Conservation (phyloP, 2,888 invertebrate species). For the Synergus gifuensis region DNA sequence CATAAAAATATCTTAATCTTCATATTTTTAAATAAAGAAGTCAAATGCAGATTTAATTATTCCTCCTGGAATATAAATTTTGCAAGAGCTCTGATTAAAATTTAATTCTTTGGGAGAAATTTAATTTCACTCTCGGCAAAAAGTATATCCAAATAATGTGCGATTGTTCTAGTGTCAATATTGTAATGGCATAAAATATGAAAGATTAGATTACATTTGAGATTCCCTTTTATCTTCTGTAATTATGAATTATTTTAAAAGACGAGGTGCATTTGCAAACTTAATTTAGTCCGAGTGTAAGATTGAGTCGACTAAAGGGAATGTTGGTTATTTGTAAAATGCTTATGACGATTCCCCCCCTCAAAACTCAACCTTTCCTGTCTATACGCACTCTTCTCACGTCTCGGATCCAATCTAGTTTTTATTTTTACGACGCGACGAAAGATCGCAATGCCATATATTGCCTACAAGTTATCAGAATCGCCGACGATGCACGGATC, state of each 20-base stretch:
- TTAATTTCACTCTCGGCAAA: not conserved
- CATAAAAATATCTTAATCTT: not conserved
- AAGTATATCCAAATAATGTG: not conserved
- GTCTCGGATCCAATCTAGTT: constrained; percentile 51
- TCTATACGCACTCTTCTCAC: constrained; percentile 52
- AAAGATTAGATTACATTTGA: too few species aligned
- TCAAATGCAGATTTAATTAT: not conserved
- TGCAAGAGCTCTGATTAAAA: not conserved
- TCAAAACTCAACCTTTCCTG: not conserved
- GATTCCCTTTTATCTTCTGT: too few species aligned
- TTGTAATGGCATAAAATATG: too few species aligned
- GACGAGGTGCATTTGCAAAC: not conserved
- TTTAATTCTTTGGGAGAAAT: too few species aligned
- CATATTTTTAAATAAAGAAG: not conserved
- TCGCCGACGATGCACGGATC: constrained; percentile 29
- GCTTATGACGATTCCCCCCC: not conserved
- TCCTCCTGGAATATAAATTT: not conserved
- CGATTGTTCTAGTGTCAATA: too few species aligned
- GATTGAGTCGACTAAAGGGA: not conserved
- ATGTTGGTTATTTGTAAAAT: not conserved
- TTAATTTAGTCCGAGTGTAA: not conserved
- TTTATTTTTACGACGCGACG: constrained; percentile 46
- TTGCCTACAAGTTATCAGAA: constrained; percentile 51
- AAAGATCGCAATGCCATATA: constrained; percentile 45
- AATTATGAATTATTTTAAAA: not conserved